phyloP scores from a whole-genome alignment of 2,888 invertebrate species.

The Metallyticus violacea region DNA sequence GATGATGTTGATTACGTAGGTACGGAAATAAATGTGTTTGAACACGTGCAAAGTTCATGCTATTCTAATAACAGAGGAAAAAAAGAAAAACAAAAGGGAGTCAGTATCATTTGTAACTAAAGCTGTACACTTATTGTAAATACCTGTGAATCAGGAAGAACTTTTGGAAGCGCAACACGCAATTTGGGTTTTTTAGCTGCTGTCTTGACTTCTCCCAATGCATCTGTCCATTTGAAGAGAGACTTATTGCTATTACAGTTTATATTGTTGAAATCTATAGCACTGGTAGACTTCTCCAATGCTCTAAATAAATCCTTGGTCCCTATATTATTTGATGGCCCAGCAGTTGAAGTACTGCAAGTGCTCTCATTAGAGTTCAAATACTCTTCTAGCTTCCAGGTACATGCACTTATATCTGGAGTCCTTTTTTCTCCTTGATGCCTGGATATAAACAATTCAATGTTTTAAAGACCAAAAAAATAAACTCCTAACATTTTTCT shows the following conservation, averaged over 20 bases:
- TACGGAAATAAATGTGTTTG: no score
- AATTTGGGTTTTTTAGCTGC: conserved; percentile 53
- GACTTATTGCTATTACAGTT: conserved; percentile 25
- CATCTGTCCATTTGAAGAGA: conserved; percentile 34
- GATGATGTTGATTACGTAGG: no score
- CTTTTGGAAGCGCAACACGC: conserved; percentile 50
- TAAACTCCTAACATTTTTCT: no score
- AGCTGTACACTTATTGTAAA: no score
- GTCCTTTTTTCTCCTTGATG: not conserved
- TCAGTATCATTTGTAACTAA: no score
- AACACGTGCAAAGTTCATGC: no score
- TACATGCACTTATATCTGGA: not conserved
- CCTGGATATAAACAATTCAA: no score
- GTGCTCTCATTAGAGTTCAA: not conserved
- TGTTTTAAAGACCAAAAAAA: no score
- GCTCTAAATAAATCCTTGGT: conserved; percentile 26
- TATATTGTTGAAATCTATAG: conserved; percentile 33
- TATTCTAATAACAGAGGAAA: no score
- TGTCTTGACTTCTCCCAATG: conserved; percentile 35
- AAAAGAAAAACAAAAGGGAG: no score
- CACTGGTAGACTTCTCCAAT: conserved; percentile 27
- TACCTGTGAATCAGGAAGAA: not conserved
- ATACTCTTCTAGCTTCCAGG: conserved; percentile 23
- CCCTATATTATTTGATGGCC: not conserved
- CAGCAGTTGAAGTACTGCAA: not conserved